Evolutionary conservation across 2,888 invertebrate genomes (phyloP).

Genomic region (Vesta saturnalis): DNA sequence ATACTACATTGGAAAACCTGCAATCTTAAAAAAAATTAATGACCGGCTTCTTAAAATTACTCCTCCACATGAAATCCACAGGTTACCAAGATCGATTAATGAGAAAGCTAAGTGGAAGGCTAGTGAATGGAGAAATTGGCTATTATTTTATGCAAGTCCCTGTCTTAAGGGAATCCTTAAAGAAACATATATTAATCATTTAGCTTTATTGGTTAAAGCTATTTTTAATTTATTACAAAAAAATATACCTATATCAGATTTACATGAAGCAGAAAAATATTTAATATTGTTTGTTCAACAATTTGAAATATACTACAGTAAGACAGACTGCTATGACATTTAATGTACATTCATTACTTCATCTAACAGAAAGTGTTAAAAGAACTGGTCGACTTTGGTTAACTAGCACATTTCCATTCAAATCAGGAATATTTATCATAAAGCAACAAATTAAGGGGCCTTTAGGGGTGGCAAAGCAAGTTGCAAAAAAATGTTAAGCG

Average conservation of each 20-base stretch:
- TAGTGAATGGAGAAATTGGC: no score
- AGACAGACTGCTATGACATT: conserved; percentile 5
- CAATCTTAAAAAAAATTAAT: not conserved
- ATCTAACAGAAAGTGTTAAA: conserved; percentile 5
- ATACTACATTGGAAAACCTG: conserved; percentile 2
- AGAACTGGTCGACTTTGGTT: not conserved
- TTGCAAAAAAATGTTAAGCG: conserved; percentile 3
- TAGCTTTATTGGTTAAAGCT: conserved; percentile 1
- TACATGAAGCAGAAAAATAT: not conserved
- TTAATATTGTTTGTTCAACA: not conserved
- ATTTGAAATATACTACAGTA: conserved; percentile 3
- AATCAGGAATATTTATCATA: conserved; percentile 1
- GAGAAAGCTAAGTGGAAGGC: not conserved
- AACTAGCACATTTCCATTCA: not conserved
- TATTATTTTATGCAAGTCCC: not conserved
- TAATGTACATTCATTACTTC: conserved; percentile 5
- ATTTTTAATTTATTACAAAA: conserved; percentile 5
- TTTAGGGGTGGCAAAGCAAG: not conserved
- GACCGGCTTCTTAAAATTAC: not conserved
- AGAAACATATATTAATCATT: conserved; percentile 5
- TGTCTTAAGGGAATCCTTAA: conserved; percentile 2
- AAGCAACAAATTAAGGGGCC: not conserved
- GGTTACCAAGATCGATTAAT: conserved; percentile 3
- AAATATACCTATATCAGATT: conserved; percentile 5
- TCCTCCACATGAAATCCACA: conserved; percentile 5